Conservation (phyloP, 2,888 invertebrate species). For the Calameuta filiformis region DNA sequence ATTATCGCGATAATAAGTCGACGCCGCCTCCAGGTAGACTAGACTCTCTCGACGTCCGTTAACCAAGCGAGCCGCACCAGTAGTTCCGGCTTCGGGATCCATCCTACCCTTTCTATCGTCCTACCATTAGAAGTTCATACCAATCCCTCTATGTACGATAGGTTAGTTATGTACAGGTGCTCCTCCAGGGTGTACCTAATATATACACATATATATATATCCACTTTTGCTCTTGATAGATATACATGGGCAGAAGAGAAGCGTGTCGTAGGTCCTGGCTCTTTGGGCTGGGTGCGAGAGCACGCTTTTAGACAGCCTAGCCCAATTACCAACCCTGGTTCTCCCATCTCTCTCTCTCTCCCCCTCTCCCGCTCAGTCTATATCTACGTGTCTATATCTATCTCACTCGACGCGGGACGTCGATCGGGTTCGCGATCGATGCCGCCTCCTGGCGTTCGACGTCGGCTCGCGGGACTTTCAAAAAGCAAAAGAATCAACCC, state of each 20-base stretch:
- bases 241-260: background rate
- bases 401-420: background rate
- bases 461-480: background rate
- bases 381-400: too few relatives aligned
- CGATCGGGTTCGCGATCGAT: background rate
- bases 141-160: background rate
- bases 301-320: background rate
- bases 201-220: background rate
- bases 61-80: conserved; percentile 5
- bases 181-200: background rate
- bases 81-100: background rate
- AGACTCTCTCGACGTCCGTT: conserved; percentile 5
- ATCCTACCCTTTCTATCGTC: background rate
- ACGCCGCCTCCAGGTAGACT: conserved; percentile 7
- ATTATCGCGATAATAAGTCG: conserved; percentile 43
- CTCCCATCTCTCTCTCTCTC: background rate
- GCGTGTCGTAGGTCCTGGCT: background rate
- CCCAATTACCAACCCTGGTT: background rate
- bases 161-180: background rate
- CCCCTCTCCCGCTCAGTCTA: background rate
- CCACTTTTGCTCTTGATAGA: background rate
- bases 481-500: background rate
- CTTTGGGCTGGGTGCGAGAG: background rate
- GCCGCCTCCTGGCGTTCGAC: background rate
- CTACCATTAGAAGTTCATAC: background rate